Evolutionary conservation across 2,888 invertebrate species (phyloP), one percentile per base, ranked within the genome.

Genomic region (Philonicus albiceps): DNA sequence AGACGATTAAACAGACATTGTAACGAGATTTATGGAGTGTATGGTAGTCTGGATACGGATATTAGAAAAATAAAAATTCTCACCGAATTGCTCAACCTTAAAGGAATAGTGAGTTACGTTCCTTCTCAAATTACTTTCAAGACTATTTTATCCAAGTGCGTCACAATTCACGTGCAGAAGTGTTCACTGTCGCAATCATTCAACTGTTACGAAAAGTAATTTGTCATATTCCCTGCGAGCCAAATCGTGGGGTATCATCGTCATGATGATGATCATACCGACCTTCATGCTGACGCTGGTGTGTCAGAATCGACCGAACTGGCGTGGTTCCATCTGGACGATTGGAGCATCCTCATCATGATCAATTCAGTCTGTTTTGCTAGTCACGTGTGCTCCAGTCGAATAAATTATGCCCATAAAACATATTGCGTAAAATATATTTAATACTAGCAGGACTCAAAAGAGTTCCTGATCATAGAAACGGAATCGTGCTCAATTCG

Each of bases 311-410:
- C 30, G 19, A 11, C 22, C 34, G 13, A 76, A 37, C 11, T 37
- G n/a, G 27, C 8, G 34, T 37, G 75, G 31, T 34, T 75, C 37
- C 37, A 75, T 40, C 75, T 37, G 34, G n/a, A 4, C 55, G 83
- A 64, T 83, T 83, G 64, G 37, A 83, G 64, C 83, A 83, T 83
- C 83, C 83, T 83, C 83, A 83, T 83, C 83, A 83, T 83, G 64
- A 64, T 37, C 37, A 83, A 83, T 83, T 64, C 37, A 55, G 34
- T 22, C 76, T 76, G 40, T 22, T 64, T n/a, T 64, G 64, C 27
- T 3, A 22, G 2, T 64, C 22, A 22, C n/a, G 53, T 64, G 22
- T 64, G 8, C n/a, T 22, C 7, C 27, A 64, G 7, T 64, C 64
- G 64, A 27, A 64, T 64, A 27, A 64, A 64, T 64, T 19, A 64